A percentile compares a stretch with the other conserved stretches of the same genome.
Evolutionary conservation across 2,888 invertebrate genomes (phyloP).

Genomic region (Elysia crispata): DNA sequence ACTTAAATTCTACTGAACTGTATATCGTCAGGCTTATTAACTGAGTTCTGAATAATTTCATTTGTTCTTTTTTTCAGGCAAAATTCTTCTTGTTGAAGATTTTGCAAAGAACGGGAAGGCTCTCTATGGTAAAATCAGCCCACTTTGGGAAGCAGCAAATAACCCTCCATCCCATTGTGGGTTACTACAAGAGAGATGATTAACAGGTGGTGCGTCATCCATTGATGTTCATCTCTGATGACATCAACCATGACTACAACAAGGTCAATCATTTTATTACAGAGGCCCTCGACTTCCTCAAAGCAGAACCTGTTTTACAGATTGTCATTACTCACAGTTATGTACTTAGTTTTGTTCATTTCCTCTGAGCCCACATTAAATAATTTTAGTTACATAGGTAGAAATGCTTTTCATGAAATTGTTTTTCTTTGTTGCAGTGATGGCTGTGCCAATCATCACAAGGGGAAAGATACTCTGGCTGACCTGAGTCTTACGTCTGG

Average conservation of each 20-base stretch:
- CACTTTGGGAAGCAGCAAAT: slow-evolving; percentile 29
- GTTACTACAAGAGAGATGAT: neutral
- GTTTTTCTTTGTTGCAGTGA: neutral
- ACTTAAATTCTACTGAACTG: neutral
- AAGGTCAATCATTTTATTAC: slow-evolving; percentile 17
- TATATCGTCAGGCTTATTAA: neutral
- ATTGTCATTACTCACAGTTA: too few relatives aligned
- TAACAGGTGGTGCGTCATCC: neutral
- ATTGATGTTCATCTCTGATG: slow-evolving; percentile 21
- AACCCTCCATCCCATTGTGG: slow-evolving; percentile 29
- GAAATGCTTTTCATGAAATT: too few relatives aligned
- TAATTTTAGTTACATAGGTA: too few relatives aligned
- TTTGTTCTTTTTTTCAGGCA: neutral
- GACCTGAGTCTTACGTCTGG: neutral
- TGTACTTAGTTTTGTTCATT: neutral
- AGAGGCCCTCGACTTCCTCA: neutral
- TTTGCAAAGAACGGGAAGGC: slow-evolving; percentile 38
- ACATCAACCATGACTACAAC: slow-evolving; percentile 33
- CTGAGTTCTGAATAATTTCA: too few relatives aligned
- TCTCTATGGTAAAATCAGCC: slow-evolving; percentile 1
- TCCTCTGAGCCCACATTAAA: neutral
- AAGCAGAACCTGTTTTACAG: too few relatives aligned
- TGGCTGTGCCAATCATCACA: slow-evolving; percentile 22
- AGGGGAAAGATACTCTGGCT: slow-evolving; percentile 16
- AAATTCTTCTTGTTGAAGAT: slow-evolving; percentile 27